These are phyloP conservation scores for Watsonalla binaria DNA, from an alignment of 2,888 invertebrate species.

Conservation along the genomic window DNA sequence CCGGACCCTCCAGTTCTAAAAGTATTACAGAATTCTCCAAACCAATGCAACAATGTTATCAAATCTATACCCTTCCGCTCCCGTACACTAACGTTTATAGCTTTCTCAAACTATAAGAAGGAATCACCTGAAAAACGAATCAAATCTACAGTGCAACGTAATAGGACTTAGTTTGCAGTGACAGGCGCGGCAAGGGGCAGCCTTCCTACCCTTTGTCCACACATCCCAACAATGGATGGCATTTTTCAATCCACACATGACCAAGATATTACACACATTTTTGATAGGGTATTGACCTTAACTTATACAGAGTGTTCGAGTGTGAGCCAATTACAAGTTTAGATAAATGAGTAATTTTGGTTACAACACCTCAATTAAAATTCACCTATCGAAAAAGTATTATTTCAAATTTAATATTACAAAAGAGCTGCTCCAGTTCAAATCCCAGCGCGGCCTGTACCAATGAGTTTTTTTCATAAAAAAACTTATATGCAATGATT, in stretches of 20 bases:
- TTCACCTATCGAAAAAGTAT: no score
- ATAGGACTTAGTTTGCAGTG: neutral
- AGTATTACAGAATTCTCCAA: neutral
- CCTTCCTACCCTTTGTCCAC: conserved; percentile 8
- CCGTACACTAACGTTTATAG: neutral
- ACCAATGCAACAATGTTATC: neutral
- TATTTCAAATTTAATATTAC: no score
- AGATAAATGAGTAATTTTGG: no score
- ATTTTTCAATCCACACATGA: conserved; percentile 13
- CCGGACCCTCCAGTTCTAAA: no score
- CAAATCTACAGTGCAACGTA: neutral
- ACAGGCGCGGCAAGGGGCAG: neutral
- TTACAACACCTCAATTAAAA: no score
- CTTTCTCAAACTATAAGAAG: neutral
- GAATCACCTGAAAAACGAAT: neutral
- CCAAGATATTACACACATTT: conserved; percentile 5
- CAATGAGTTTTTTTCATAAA: no score
- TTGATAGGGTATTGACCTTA: neutral
- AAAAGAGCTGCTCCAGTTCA: no score
- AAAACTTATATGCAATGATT: no score
- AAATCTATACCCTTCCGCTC: neutral
- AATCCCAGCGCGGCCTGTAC: no score
- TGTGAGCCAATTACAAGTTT: no score
- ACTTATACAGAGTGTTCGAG: neutral
- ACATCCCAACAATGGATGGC: conserved; percentile 11